These are phyloP conservation scores for Machimus atricapillus DNA, from an alignment of 2,888 invertebrate genomes.

Conservation along the genomic window DNA sequence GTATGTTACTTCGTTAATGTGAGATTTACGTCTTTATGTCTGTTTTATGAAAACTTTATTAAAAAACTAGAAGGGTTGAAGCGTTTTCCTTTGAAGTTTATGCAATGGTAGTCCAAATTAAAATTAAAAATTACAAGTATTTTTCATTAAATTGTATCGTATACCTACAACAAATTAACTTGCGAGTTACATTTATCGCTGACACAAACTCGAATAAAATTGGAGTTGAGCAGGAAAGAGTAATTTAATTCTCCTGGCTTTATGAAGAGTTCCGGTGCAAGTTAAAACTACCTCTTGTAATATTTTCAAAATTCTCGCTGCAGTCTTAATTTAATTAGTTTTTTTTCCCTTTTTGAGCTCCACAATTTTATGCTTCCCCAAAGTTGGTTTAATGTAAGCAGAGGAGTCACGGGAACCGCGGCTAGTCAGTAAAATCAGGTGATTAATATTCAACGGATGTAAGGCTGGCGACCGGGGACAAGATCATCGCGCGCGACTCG, in stretches of 20 bases:
- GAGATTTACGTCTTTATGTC: too few relatives aligned
- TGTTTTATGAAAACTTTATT: too few relatives aligned
- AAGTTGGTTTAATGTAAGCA: not conserved
- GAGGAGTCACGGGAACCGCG: not conserved
- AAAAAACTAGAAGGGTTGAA: too few relatives aligned
- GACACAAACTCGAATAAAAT: not conserved
- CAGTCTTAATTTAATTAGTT: not conserved
- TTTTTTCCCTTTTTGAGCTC: not conserved
- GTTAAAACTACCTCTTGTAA: not conserved
- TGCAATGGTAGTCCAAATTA: too few relatives aligned
- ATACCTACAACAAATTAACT: not conserved
- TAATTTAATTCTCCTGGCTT: not conserved
- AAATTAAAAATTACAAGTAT: too few relatives aligned
- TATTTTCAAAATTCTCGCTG: not conserved
- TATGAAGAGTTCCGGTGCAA: not conserved
- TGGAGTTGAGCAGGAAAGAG: not conserved
- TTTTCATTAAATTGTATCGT: not conserved
- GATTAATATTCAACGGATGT: constrained; percentile 27
- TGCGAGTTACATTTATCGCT: not conserved
- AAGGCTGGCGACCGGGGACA: not conserved
- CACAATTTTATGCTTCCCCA: not conserved
- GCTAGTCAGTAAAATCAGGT: not conserved
- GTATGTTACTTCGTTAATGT: too few relatives aligned
- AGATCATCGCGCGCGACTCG: not conserved
- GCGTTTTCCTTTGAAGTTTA: too few relatives aligned